These are phyloP conservation scores for Leucoraja erinaceus DNA, from an alignment of 2,113 vertebrate genomes.

Conservation along the genomic window DNA sequence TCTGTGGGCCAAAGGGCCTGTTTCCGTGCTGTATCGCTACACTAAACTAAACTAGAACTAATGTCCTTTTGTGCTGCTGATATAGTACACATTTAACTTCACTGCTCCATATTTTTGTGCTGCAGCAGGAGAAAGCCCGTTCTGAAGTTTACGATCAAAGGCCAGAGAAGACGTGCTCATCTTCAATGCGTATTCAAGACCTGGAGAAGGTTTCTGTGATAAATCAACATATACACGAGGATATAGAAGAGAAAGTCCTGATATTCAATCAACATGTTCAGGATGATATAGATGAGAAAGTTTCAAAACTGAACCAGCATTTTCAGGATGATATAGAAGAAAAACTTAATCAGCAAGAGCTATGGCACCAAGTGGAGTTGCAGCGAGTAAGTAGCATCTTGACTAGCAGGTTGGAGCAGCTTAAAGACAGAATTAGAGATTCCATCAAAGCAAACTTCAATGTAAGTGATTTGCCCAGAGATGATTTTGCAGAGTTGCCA, in stretches of 20 bases:
- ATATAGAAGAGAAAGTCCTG: slow-evolving; percentile 29
- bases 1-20: too few relatives aligned
- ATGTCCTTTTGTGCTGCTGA: neutral
- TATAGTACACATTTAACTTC: neutral
- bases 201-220: slow-evolving; percentile 19
- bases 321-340: slow-evolving; percentile 46
- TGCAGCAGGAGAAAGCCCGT: slow-evolving; percentile 34
- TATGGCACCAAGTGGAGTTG: slow-evolving; percentile 88
- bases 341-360: slow-evolving; percentile 65
- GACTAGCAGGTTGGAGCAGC: slow-evolving; percentile 90
- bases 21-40: too few relatives aligned
- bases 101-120: neutral
- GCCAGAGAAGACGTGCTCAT: slow-evolving; percentile 17
- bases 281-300: slow-evolving; percentile 14
- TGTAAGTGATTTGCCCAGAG: slow-evolving; percentile 87
- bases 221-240: slow-evolving; percentile 26
- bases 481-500: slow-evolving; percentile 87
- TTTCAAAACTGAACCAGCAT: slow-evolving; percentile 37
- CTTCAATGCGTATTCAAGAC: slow-evolving; percentile 17
- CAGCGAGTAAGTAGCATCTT: slow-evolving; percentile 94
- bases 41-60: neutral
- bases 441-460: slow-evolving; percentile 90
- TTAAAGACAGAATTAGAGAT: slow-evolving; percentile 96
- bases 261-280: slow-evolving; percentile 19
- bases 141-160: slow-evolving; percentile 25